These are phyloP conservation scores for Selene dorsalis DNA, from an alignment of 2,797 vertebrate genomes.

Conservation along the genomic window DNA sequence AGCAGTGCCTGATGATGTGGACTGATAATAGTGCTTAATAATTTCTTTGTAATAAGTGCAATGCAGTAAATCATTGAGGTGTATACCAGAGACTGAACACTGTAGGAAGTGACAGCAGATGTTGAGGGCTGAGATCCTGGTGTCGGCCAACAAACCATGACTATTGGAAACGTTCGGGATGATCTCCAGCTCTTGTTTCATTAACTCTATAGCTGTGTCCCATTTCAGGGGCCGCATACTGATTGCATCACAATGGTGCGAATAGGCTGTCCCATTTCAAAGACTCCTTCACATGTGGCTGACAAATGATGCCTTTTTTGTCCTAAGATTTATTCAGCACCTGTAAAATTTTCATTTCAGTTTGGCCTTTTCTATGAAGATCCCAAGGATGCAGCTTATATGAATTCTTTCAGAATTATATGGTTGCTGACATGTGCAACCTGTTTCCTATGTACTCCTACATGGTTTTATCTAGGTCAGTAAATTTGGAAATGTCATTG, in stretches of 20 bases:
- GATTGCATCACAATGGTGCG: no score
- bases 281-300: no score
- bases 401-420: background rate
- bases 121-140: background rate
- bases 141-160: background rate
- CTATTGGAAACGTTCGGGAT: background rate
- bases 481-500: background rate
- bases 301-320: no score
- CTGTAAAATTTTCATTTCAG: no score
- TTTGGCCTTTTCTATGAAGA: no score
- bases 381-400: no score
- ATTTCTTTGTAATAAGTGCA: background rate
- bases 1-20: conserved; percentile 3
- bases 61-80: conserved; percentile 1
- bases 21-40: background rate
- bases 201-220: background rate
- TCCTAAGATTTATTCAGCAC: no score
- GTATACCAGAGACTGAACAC: background rate
- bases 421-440: background rate
- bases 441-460: background rate
- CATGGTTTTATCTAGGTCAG: background rate
- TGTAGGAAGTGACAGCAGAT: background rate
- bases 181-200: background rate
- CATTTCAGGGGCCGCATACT: no score
- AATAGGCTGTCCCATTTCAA: no score